These are phyloP conservation scores for Enteromius anoplus DNA, from an alignment of 2,797 vertebrate genomes.

Conservation along the genomic window DNA sequence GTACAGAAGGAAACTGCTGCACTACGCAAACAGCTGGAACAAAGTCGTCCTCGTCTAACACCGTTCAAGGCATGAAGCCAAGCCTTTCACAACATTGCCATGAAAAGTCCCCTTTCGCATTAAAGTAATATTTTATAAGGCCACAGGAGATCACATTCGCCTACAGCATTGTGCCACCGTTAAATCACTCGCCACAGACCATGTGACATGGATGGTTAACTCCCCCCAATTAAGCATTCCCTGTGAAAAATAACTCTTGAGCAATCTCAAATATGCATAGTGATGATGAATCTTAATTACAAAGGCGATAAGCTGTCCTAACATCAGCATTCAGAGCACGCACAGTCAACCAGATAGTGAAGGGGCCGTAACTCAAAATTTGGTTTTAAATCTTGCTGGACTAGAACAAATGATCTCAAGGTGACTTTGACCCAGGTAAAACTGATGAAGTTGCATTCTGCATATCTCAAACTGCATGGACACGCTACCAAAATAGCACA, in stretches of 20 bases:
- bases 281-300: slow-evolving; percentile 37
- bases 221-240: slow-evolving; percentile 1
- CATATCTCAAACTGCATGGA: slow-evolving; percentile 29
- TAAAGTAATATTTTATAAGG: slow-evolving; percentile 43
- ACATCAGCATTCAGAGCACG: slow-evolving; percentile 11
- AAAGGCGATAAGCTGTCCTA: slow-evolving; percentile 12
- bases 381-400: slow-evolving; percentile 29
- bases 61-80: slow-evolving; percentile 23
- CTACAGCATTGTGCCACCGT: slow-evolving; percentile 8
- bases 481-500: slow-evolving; percentile 32
- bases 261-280: slow-evolving; percentile 1
- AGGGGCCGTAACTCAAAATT: slow-evolving; percentile 45
- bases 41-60: slow-evolving; percentile 29
- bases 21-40: slow-evolving; percentile 3
- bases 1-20: slow-evolving; percentile 9
- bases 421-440: slow-evolving; percentile 37
- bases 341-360: slow-evolving; percentile 22
- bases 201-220: not conserved
- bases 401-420: slow-evolving; percentile 40
- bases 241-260: slow-evolving; percentile 4
- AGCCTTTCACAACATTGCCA: slow-evolving; percentile 22
- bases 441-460: slow-evolving; percentile 46
- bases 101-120: slow-evolving; percentile 27
- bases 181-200: not conserved
- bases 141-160: slow-evolving; percentile 14